Percentiles rank a stretch among this genome's conserved stretches.
These are phyloP conservation scores for Tetheella fluctuosa DNA, from an alignment of 2,888 invertebrate species.

Conservation along the genomic window DNA sequence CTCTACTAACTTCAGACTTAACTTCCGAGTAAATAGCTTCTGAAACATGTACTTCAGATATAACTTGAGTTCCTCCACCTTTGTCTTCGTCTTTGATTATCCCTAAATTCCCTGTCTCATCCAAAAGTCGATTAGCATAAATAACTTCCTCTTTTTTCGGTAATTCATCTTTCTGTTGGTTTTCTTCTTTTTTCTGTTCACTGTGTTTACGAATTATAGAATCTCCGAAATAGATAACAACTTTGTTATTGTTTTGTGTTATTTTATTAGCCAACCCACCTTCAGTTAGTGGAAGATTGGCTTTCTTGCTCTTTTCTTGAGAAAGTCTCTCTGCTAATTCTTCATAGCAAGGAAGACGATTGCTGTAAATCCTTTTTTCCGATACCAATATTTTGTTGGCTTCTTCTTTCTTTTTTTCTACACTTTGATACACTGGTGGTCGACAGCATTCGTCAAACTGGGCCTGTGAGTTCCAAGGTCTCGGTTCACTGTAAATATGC, in stretches of 20 bases:
- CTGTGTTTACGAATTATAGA: constrained; percentile 83
- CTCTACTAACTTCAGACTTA: constrained; percentile 53
- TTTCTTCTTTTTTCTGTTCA: constrained; percentile 74
- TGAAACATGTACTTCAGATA: constrained; percentile 71
- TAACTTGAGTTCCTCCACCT: constrained; percentile 61
- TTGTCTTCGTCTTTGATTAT: constrained; percentile 64
- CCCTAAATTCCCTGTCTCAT: constrained; percentile 65
- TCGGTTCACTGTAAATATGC: constrained; percentile 76
- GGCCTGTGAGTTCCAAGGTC: constrained; percentile 64
- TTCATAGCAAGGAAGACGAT: constrained; percentile 78
- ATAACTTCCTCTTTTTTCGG: constrained; percentile 70
- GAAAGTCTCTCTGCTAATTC: constrained; percentile 73
- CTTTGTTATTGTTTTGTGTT: constrained; percentile 85
- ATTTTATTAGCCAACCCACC: constrained; percentile 73
- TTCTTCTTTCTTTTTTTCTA: constrained; percentile 71
- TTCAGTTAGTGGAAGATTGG: constrained; percentile 55
- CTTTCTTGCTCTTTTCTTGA: constrained; percentile 78
- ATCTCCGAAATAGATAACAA: constrained; percentile 90
- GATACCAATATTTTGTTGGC: constrained; percentile 49
- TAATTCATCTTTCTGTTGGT: constrained; percentile 48
- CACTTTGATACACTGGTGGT: constrained; percentile 76
- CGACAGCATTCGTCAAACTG: constrained; percentile 72
- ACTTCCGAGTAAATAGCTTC: constrained; percentile 79
- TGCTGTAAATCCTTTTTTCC: constrained; percentile 69
- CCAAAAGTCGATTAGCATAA: constrained; percentile 70